Evolutionary conservation across 2,797 vertebrate genomes (phyloP), one percentile per base, ranked within the genome.

Genomic region (Percopsis omiscomaycus): DNA sequence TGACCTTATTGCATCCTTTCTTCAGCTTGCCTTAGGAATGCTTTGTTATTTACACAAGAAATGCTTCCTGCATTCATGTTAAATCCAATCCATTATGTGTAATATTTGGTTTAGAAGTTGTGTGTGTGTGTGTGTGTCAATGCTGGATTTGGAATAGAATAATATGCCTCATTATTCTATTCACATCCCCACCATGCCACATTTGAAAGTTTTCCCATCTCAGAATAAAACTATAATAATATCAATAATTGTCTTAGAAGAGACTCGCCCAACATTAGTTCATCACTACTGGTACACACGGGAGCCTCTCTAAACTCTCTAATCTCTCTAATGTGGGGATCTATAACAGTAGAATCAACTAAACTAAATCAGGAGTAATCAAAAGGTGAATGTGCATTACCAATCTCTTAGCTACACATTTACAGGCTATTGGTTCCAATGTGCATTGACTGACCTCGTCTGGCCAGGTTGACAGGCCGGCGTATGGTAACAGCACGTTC

Each of bases 401-500:
- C 5, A 2, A 16, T 1, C 12, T 55, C 48, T 61, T 3, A 64
- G n/a, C 11, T 59, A n/a, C 4, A 61, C 14, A 56, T 32, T 45
- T 27, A 60, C 10, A 44, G 29, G 3, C 16, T 57, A 14, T 47
- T 22, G 5, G 1, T 29, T 66, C 42, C 29, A 5, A 55, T 44
- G 22, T 15, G 46, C 54, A 51, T 37, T 12, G 15, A 64, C 89
- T 67, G 78, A 95, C 98, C 96, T 29, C 79, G 87, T 71, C 95
- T 93, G 74, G 87, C 89, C 67, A 99, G 86, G 82, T 94, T 95
- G 61, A 96, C 88, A 0, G 97, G 95, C 73, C 95, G 94, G 30
- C 96, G 92, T 64, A 98, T 86, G 1, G 96, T 94, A 59, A 90
- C 90, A 45, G 92, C 81, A 65, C 96, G 93, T 83, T 96, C 93